Base-by-base conservation (phyloP, 2,888 invertebrate species). In the Calameuta pallipes region DNA sequence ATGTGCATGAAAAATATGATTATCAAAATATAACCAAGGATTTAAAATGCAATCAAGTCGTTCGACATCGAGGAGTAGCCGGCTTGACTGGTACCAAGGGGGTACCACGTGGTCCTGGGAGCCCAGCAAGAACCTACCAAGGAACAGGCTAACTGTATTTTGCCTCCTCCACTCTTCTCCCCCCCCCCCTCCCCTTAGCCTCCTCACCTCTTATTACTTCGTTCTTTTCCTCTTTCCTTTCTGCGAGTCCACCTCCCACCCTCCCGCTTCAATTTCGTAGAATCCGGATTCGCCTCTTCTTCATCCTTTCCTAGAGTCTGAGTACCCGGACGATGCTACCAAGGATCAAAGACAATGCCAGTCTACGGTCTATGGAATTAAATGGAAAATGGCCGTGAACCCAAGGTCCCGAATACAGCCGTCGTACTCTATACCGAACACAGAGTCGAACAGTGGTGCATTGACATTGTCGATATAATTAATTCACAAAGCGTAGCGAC, bases 71-170 rank as follows among this genome's bases (percentile, higher is more conserved):
- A 71, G 33, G 4, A 23, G 33, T 13, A 34, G 33, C 71, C 33
- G 71, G 71, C 71, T 34, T 71, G 71, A 71, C 71, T 71, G 71
- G 71, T 71, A 71, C 71, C 71, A 71, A 11, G 33, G 71, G 56
- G 56, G 33, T 11, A 71, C 71, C 71, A 71, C 71, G 71, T 31
- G 71, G 71, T 71, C 71, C 71, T 34, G 31, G 13, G 31, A 6
- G 33, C 71, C 71, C 71, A 80, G 82, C 85, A 84, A 85, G 81
- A 84, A 85, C 78, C 81, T 75, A 79, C 85, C 80, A 81, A 81
- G 81, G 81, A 71, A 71, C 80, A 77, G 79, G 83, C 83, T 86
- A 86, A 86, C 86, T 86, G 86, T 86, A 85, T 81, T 85, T 82
- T 85, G 76, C 85, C 83, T 82, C 85, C 83, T 79, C 83, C 84